phyloP scores from a whole-genome alignment of 2,888 invertebrate genomes.

The Spisula solida region DNA sequence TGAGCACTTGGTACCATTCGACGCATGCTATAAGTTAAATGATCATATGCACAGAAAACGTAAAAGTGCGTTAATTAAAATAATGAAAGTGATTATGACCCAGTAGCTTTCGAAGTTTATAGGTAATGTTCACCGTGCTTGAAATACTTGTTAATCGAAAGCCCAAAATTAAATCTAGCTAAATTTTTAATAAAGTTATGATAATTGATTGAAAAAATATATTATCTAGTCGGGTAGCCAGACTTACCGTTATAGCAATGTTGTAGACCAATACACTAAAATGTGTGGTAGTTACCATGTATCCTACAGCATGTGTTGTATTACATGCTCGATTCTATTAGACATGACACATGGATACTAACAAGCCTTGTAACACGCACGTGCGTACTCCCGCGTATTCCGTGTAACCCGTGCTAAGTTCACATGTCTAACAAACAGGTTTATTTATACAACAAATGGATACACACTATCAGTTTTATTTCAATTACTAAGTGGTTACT shows the following conservation, averaged over 20 bases:
- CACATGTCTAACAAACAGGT: not conserved
- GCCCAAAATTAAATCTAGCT: too few species aligned
- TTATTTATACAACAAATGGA: not conserved
- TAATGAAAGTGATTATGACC: too few species aligned
- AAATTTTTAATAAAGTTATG: too few species aligned
- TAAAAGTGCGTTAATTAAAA: too few species aligned
- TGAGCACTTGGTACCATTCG: too few species aligned
- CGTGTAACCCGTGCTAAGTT: not conserved
- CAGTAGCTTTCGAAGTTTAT: too few species aligned
- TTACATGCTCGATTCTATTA: not conserved
- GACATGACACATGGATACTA: not conserved
- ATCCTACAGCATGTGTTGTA: not conserved
- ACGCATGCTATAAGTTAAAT: too few species aligned
- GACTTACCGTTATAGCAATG: not conserved
- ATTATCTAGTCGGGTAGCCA: too few species aligned
- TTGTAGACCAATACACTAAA: not conserved
- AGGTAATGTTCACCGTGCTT: too few species aligned
- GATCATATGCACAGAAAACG: too few species aligned
- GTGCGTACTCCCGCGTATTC: not conserved
- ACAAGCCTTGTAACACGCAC: not conserved
- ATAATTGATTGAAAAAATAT: too few species aligned
- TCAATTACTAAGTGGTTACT: not conserved
- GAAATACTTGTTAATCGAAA: too few species aligned
- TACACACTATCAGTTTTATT: not conserved
- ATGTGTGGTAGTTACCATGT: not conserved